Conservation (phyloP, 2,888 invertebrate species). For the Limnephilus marmoratus region DNA sequence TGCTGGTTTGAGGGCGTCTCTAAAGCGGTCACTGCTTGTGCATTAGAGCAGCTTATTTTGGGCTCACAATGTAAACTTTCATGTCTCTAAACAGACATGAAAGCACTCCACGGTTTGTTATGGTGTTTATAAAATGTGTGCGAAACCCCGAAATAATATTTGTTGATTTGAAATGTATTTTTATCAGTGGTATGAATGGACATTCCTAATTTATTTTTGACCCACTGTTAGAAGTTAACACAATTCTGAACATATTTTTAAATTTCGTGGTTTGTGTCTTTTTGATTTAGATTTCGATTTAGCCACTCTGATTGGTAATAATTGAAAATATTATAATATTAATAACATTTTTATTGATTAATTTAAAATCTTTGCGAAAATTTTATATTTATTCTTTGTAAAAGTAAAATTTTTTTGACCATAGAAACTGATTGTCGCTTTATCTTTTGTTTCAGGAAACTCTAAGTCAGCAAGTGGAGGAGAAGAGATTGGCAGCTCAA, state of each 20-base stretch:
- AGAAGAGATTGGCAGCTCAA: constrained; percentile 73
- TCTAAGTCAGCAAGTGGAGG: constrained; percentile 73
- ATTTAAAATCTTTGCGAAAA: too few species aligned
- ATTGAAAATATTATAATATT: too few species aligned
- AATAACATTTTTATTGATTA: too few species aligned
- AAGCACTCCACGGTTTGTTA: not conserved
- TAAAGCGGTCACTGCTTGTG: constrained; percentile 32
- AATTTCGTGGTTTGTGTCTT: not conserved
- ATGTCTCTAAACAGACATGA: not conserved
- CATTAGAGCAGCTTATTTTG: constrained; percentile 5
- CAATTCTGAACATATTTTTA: not conserved
- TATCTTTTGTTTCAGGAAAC: constrained; percentile 73
- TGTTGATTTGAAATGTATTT: not conserved
- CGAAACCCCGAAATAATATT: not conserved
- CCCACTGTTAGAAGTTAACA: not conserved
- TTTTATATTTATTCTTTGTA: not conserved
- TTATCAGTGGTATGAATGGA: not conserved
- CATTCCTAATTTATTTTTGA: not conserved
- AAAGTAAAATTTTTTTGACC: not conserved
- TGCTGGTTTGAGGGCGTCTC: constrained; percentile 6
- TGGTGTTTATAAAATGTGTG: not conserved
- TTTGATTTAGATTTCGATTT: too few species aligned
- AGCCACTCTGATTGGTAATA: too few species aligned
- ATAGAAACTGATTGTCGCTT: not conserved
- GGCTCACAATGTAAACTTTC: not conserved